A percentile compares a stretch with the other conserved stretches of the same genome.
phyloP scores from a whole-genome alignment of 30 jellyfish, hydroid and myxozoan species.

The Calvadosia cruxmelitensis region DNA sequence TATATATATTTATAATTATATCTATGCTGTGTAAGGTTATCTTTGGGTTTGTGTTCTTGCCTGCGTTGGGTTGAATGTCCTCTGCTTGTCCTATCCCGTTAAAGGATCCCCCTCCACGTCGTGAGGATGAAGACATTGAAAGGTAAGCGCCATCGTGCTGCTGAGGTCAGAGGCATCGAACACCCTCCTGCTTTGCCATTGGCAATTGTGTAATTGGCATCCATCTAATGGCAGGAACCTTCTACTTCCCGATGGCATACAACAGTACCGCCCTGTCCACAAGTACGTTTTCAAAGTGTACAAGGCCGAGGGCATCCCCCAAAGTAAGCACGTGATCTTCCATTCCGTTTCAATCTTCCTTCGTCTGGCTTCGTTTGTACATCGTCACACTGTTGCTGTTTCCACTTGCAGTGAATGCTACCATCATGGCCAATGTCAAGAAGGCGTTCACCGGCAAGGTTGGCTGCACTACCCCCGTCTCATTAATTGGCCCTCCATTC shows the following conservation, averaged over 20 bases:
- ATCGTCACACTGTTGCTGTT: no score
- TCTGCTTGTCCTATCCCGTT: background rate
- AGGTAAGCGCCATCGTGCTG: constrained; percentile 28
- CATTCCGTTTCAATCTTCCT: no score
- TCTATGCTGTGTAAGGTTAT: background rate
- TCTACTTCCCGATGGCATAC: constrained; percentile 61
- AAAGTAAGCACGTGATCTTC: constrained; percentile 30
- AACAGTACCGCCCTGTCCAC: constrained; percentile 86
- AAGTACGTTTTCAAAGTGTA: constrained; percentile 57
- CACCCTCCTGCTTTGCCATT: background rate
- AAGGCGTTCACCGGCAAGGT: constrained; percentile 50
- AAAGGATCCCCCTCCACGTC: constrained; percentile 92
- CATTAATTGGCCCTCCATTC: no score
- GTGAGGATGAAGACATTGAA: constrained; percentile 83
- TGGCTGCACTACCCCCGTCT: background rate
- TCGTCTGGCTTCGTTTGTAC: no score
- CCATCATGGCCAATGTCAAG: constrained; percentile 44
- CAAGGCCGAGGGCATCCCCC: constrained; percentile 94
- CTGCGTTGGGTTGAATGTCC: background rate
- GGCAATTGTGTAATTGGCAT: background rate
- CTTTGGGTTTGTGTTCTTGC: background rate
- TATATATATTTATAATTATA: background rate
- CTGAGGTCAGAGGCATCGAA: background rate
- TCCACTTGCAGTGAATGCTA: constrained; percentile 26
- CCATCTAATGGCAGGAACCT: constrained; percentile 44